Percentiles rank a stretch among this genome's conserved stretches.
Evolutionary conservation across 1,140 invertebrate species (phyloP).

Genomic region (Micrasema longulum): DNA sequence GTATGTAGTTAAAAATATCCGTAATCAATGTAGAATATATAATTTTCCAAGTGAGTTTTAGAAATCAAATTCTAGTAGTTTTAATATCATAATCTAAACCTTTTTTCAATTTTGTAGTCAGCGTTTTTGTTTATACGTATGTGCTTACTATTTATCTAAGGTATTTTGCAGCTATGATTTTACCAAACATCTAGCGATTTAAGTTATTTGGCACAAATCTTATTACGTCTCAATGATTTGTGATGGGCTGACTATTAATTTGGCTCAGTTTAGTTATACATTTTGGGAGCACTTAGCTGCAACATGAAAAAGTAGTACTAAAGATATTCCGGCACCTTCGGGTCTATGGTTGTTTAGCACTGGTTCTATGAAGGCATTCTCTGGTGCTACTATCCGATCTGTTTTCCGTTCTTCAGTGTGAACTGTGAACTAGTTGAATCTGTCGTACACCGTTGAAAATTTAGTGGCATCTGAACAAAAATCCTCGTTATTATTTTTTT

Average conservation of each 20-base stretch:
- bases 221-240: slow-evolving; percentile 22
- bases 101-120: too few relatives aligned
- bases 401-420: slow-evolving; percentile 9
- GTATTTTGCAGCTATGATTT: too few relatives aligned
- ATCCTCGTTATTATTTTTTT: too few relatives aligned
- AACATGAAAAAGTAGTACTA: neutral
- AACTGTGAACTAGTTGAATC: slow-evolving; percentile 23
- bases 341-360: slow-evolving; percentile 1
- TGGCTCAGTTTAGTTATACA: neutral
- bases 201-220: slow-evolving; percentile 9
- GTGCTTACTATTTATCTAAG: too few relatives aligned
- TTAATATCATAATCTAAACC: too few relatives aligned
- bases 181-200: too few relatives aligned
- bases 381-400: neutral
- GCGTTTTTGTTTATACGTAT: too few relatives aligned
- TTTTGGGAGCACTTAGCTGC: neutral
- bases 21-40: too few relatives aligned
- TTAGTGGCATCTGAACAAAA: too few relatives aligned
- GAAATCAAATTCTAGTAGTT: too few relatives aligned
- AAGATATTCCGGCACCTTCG: neutral
- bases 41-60: too few relatives aligned
- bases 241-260: neutral
- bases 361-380: neutral
- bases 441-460: neutral
- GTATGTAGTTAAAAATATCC: too few relatives aligned